Evolutionary conservation across 1,140 invertebrate genomes (phyloP), one percentile per base, ranked within the genome.

Genomic region (Colletes latitarsis): DNA sequence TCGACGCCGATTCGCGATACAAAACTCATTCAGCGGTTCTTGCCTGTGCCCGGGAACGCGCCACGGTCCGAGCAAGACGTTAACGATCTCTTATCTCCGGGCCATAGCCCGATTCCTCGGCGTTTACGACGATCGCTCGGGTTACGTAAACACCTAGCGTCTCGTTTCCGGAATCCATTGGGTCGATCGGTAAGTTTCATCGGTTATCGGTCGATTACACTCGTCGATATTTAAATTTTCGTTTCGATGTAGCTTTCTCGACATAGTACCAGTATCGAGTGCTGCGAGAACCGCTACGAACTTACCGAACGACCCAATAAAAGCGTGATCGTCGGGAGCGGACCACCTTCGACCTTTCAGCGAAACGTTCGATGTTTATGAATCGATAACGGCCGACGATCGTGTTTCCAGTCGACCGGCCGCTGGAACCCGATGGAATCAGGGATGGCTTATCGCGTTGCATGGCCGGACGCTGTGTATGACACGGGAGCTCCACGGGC

Each of bases 401-500:
- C 19, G 49, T 53, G 10, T 46, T 73, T 68, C 79, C 63, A 68
- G 6, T 3, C 62, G 68, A 15, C 49, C 49, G 9, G 10, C 49
- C 49, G 49, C 10, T 49, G 49, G 49, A 49, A 49, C 49, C 9
- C 49, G 49, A 49, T 49, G 49, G 49, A 49, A 67, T 14, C 43
- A 39, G 69, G 72, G 41, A 74, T 60, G 52, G 55, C 62, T 84
- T 75, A 71, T 75, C 71, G 69, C 63, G 91, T 86, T 83, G 92
- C 88, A 82, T 85, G 84, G 91, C 92, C 92, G 90, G 89, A 92
- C 89, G 92, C 93, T 93, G 92, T 93, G 92, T 93, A 93, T 93
- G 93, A 93, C 93, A 93, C 93, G 88, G 92, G 92, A 93, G 92
- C 90, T 93, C 92, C 93, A 93, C 93, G 93, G 91, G 91, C 69